Base-by-base conservation (phyloP, 1,140 invertebrate species). In the Calosoma granatense region DNA sequence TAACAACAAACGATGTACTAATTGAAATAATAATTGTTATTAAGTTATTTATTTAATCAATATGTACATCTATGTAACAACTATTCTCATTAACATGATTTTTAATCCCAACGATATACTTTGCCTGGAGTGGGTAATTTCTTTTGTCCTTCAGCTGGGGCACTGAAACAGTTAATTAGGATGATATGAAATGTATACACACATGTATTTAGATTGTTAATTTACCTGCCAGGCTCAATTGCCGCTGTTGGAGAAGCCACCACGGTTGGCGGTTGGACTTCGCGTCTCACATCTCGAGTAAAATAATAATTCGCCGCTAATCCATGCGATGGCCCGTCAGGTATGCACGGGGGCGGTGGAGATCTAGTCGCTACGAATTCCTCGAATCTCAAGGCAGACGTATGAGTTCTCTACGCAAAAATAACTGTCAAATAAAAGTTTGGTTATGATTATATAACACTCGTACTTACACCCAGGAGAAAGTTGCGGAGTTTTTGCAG, bases 261-360 rank as follows among this genome's bases (percentile, higher is more conserved):
- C 56, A 83, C 72, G 30, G 77, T 61, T 11, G 90, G 88, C 12
- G 86, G 88, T 47, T 67, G 58, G 12, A 87, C 81, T 70, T 87
- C 82, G 56, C 86, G 74, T 59, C 90, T 79, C 0, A 71, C 86
- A 78, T 94, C 91, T 64, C 89, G 78, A 1, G 72, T 72, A 63
- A 75, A 87, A 65, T 94, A 94, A 66, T 91, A 91, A 68, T 93
- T 91, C 57, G 78, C 77, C 41, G 81, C 80, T 47, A 85, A 67
- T 56, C 74, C 74, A 69, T 88, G 83, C 53, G 81, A 74, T 1
- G 83, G 80, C 26, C 90, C 91, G 54, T 81, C 83, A 14, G 90
- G 90, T 22, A 94, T 62, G 47, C 79, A 65, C 30, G 91, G 90
- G 19, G 74, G 81, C 2, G 87, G 87, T 65, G 90, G 88, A 30